These are phyloP conservation scores for Nemotelus nigrinus DNA, from an alignment of 2,888 invertebrate genomes.

Conservation along the genomic window DNA sequence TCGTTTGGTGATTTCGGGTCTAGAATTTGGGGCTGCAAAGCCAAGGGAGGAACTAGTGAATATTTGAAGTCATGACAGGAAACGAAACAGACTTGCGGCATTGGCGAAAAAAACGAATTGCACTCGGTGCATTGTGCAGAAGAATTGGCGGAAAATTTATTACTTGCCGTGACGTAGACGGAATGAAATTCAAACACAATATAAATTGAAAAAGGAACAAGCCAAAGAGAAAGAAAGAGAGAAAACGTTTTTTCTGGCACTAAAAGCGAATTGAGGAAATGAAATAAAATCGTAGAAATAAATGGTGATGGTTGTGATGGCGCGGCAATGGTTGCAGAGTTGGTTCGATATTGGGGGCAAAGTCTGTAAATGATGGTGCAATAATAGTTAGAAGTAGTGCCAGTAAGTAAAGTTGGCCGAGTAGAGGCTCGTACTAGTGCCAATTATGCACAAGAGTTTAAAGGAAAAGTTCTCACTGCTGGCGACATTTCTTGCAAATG, in stretches of 20 bases:
- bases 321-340: background rate
- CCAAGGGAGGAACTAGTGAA: too few species aligned
- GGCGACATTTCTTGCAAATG: constrained; percentile 6
- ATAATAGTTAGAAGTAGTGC: background rate
- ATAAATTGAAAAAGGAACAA: constrained; percentile 31
- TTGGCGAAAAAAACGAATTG: too few species aligned
- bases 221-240: too few species aligned
- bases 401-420: background rate
- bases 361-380: background rate
- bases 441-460: constrained; percentile 38
- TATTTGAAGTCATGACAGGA: too few species aligned
- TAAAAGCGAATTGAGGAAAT: constrained; percentile 26
- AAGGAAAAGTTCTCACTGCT: constrained; percentile 24
- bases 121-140: background rate
- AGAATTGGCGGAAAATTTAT: constrained; percentile 41
- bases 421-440: background rate
- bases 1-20: too few species aligned
- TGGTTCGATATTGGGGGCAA: background rate
- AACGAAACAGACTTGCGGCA: too few species aligned
- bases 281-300: constrained; percentile 29
- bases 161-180: constrained; percentile 19
- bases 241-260: constrained; percentile 26
- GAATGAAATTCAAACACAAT: constrained; percentile 39
- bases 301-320: background rate
- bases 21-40: too few species aligned